Conservation (phyloP, 2,113 vertebrate species). For the Rostratula benghalensis region DNA sequence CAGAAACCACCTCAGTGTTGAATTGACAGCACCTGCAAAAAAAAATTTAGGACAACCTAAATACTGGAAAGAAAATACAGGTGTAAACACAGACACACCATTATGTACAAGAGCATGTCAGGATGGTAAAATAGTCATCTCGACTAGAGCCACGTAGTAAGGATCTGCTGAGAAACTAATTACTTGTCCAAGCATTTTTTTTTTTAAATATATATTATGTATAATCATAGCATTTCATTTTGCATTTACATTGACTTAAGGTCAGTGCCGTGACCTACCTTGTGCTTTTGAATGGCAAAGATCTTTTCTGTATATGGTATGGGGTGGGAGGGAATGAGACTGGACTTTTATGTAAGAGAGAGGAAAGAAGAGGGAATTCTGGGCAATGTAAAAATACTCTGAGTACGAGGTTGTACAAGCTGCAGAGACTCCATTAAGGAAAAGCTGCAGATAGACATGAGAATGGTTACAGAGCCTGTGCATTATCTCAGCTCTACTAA, state of each 20-base stretch:
- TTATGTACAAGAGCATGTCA: not conserved
- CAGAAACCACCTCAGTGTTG: not conserved
- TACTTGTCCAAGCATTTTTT: not conserved
- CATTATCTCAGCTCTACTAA: constrained; percentile 76
- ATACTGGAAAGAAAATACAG: not conserved
- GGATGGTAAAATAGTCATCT: constrained; percentile 9
- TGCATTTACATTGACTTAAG: not conserved
- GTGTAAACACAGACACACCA: not conserved
- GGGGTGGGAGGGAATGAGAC: not conserved
- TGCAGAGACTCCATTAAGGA: constrained; percentile 77
- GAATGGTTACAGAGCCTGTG: constrained; percentile 70
- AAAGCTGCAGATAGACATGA: constrained; percentile 73
- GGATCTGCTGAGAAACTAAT: not conserved
- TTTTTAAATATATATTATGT: rapidly evolving
- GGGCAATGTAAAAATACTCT: not conserved
- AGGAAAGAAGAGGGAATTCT: not conserved
- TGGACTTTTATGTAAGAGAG: not conserved
- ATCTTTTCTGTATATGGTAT: not conserved
- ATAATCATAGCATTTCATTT: not conserved
- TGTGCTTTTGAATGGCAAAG: not conserved
- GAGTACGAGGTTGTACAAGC: constrained; percentile 43
- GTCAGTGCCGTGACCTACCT: not conserved
- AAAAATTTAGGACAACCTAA: not conserved
- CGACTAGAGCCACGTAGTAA: not conserved
- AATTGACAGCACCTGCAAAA: not conserved